phyloP scores from a whole-genome alignment of 2,113 vertebrate genomes.

The Stictonetta naevosa region DNA sequence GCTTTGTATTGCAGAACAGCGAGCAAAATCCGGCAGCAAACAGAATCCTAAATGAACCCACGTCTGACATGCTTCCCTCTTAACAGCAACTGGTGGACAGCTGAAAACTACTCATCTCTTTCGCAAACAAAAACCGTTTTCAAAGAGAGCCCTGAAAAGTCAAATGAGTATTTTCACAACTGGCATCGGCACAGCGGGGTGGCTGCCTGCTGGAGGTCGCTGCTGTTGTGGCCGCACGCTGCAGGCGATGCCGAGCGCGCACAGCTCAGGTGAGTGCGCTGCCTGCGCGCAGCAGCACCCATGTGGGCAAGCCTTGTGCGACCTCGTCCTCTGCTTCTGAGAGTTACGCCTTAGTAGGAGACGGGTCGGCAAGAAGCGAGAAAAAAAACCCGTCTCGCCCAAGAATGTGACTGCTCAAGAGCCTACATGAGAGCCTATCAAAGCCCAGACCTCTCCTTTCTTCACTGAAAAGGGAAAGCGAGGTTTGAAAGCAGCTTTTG shows the following conservation, averaged over 20 bases:
- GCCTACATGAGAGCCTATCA: not conserved
- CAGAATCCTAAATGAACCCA: not conserved
- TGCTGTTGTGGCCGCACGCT: not conserved
- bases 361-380: not conserved
- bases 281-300: not conserved
- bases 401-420: not conserved
- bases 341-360: constrained; percentile 19
- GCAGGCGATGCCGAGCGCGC: not conserved
- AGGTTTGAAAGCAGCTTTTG: constrained; percentile 11
- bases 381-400: not conserved
- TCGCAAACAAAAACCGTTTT: constrained; percentile 39
- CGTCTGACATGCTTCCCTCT: not conserved
- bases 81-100: not conserved
- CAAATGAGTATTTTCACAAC: constrained; percentile 18
- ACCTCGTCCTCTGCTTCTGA: not conserved
- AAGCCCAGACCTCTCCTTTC: not conserved
- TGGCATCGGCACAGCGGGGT: constrained; percentile 38
- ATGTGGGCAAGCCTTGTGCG: not conserved
- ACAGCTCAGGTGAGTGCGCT: not conserved
- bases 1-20: not conserved
- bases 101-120: constrained; percentile 7
- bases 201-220: not conserved
- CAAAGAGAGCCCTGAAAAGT: constrained; percentile 16
- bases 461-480: not conserved
- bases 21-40: not conserved